These are phyloP conservation scores for Channallabes apus DNA, from an alignment of 2,797 vertebrate species.

Conservation along the genomic window DNA sequence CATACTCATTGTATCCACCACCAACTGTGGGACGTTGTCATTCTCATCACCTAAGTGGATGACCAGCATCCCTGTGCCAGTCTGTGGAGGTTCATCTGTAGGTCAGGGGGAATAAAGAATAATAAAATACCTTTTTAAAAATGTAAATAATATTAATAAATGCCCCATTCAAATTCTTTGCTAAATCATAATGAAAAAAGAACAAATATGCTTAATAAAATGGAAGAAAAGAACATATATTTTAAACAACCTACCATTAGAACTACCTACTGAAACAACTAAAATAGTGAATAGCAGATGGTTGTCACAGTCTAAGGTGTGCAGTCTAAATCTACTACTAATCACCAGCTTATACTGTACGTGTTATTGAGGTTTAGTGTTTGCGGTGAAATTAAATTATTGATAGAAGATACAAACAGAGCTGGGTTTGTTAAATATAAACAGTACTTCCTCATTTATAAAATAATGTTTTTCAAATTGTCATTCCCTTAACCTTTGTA, in stretches of 20 bases:
- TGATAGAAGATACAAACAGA: too few relatives aligned
- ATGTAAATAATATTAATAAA: background rate
- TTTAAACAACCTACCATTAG: background rate
- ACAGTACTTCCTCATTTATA: too few relatives aligned
- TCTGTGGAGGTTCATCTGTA: slow-evolving; percentile 64
- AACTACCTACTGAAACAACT: background rate
- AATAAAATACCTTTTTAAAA: background rate
- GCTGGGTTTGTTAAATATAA: too few relatives aligned
- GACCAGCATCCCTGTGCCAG: slow-evolving; percentile 53
- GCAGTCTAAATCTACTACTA: background rate
- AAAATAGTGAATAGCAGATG: background rate
- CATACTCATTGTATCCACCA: slow-evolving; percentile 27
- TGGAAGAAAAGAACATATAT: background rate
- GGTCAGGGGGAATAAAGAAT: background rate
- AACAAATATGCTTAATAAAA: background rate
- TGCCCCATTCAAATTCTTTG: background rate
- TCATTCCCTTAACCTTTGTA: too few relatives aligned
- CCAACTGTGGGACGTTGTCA: slow-evolving; percentile 58
- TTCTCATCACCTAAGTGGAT: slow-evolving; percentile 60
- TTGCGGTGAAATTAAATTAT: too few relatives aligned
- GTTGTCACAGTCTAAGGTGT: background rate
- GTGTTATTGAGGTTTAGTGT: too few relatives aligned
- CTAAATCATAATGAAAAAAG: background rate
- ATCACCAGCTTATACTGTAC: too few relatives aligned
- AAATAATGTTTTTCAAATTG: too few relatives aligned